Base-by-base conservation (phyloP, 2,888 invertebrate genomes). In the Scaptomyza parva region DNA sequence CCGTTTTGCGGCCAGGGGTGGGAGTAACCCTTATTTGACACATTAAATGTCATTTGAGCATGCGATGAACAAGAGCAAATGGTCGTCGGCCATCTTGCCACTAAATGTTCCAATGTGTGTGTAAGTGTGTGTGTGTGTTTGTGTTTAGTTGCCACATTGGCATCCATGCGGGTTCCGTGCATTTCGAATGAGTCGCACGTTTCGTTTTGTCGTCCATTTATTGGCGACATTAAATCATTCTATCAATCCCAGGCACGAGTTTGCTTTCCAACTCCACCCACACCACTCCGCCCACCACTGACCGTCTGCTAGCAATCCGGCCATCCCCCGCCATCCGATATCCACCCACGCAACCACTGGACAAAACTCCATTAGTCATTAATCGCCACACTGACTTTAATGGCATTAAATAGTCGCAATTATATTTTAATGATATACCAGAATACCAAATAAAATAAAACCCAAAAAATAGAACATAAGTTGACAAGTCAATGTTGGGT, bases 171-270 rank as follows among this genome's bases (percentile, higher is more conserved):
- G 81, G 86, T n/a, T 18, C 51, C 64, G 61, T 77, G 73, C 70
- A 79, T 77, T 82, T 68, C 72, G 75, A 86, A 84, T 86, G 81
- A 80, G 69, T 71, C 85, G 87, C 84, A 84, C 88, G 84, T 86
- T 72, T 63, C 79, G 67, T 74, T 70, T 58, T 59, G 59, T 50
- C 58, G 67, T 76, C 84, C 82, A 78, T 87, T 90, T 89, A 90
- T 89, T 89, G 89, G 86, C 85, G 81, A 78, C 90, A 90, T 89
- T 89, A 89, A 89, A 89, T 89, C 89, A 89, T 90, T 84, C 90
- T 88, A 89, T 90, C 89, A 89, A 89, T 88, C 89, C 89, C 87
- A 82, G 70, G 70, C 86, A 88, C 88, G 62, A 86, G 88, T 60
- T 40, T 4, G 1, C 11, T n/a, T n/a, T n/a, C 33, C 41, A 12